Evolutionary conservation across 2,113 vertebrate genomes (phyloP).

Genomic region (Reinhardtius hippoglossoides): DNA sequence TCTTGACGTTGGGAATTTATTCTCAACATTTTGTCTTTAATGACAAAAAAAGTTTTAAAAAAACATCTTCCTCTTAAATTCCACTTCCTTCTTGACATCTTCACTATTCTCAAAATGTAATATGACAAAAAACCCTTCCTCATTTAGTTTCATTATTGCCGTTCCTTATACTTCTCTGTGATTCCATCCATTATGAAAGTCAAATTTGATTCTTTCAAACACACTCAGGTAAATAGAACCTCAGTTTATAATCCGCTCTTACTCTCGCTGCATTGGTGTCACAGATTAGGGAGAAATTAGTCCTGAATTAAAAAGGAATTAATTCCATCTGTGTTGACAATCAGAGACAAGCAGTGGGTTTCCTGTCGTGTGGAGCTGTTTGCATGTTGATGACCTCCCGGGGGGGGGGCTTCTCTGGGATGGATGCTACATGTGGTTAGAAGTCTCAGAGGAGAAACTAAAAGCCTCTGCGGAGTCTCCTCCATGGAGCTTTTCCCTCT

Average conservation of each 20-base stretch:
- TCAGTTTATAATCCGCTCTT: neutral
- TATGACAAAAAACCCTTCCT: too few relatives aligned
- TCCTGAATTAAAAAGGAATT: conserved; percentile 33
- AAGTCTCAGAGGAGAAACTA: conserved; percentile 45
- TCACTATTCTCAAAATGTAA: too few relatives aligned
- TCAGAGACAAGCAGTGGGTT: conserved; percentile 36
- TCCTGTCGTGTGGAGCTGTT: conserved; percentile 10
- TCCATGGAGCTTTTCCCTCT: conserved; percentile 60
- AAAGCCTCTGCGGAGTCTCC: conserved; percentile 41
- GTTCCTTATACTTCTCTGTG: too few relatives aligned
- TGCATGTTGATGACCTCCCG: conserved; percentile 59
- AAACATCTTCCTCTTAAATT: too few relatives aligned
- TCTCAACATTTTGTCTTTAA: too few relatives aligned
- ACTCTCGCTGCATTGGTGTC: neutral
- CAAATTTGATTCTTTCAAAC: too few relatives aligned
- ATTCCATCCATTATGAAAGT: too few relatives aligned
- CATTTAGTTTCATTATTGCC: too few relatives aligned
- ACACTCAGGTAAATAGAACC: too few relatives aligned
- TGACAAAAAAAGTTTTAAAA: too few relatives aligned
- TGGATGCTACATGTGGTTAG: conserved; percentile 58
- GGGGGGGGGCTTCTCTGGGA: conserved; percentile 9
- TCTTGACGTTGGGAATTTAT: too few relatives aligned
- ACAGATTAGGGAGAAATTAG: conserved; percentile 10
- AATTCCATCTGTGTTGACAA: conserved; percentile 43
- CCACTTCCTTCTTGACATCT: too few relatives aligned